Evolutionary conservation across 1,140 invertebrate species (phyloP).

Genomic region (Pygmarrhopalites habei): DNA sequence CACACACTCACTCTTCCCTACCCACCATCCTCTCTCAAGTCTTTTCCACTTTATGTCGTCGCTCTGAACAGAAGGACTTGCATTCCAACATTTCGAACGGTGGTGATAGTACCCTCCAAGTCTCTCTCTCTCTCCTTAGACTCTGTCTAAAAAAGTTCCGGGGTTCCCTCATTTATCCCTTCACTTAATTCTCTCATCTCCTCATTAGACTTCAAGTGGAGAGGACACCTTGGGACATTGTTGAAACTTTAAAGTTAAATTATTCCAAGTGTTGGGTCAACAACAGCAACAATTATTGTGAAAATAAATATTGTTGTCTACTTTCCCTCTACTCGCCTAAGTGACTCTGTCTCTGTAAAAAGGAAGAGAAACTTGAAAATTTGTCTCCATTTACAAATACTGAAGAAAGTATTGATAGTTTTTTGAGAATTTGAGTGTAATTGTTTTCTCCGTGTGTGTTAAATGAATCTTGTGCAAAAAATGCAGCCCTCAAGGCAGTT

Average conservation of each 20-base stretch:
- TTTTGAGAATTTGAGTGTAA: not conserved
- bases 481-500: constrained; percentile 32
- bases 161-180: too few species aligned
- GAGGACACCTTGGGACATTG: too few species aligned
- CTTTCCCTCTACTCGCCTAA: too few species aligned
- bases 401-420: not conserved
- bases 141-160: too few species aligned
- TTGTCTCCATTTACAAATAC: not conserved
- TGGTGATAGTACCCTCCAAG: not conserved
- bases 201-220: too few species aligned
- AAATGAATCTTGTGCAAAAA: constrained; percentile 37
- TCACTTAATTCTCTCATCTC: too few species aligned
- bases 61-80: not conserved
- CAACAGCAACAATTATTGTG: too few species aligned
- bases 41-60: not conserved
- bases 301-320: too few species aligned
- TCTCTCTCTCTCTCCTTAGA: not conserved
- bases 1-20: not conserved
- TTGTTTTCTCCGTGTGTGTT: not conserved
- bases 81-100: not conserved
- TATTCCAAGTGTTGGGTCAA: too few species aligned
- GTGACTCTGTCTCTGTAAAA: too few species aligned
- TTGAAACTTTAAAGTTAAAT: too few species aligned
- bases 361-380: too few species aligned
- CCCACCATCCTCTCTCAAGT: not conserved